phyloP scores from a whole-genome alignment of 2,888 invertebrate species.

The Aleiodes alternator region DNA sequence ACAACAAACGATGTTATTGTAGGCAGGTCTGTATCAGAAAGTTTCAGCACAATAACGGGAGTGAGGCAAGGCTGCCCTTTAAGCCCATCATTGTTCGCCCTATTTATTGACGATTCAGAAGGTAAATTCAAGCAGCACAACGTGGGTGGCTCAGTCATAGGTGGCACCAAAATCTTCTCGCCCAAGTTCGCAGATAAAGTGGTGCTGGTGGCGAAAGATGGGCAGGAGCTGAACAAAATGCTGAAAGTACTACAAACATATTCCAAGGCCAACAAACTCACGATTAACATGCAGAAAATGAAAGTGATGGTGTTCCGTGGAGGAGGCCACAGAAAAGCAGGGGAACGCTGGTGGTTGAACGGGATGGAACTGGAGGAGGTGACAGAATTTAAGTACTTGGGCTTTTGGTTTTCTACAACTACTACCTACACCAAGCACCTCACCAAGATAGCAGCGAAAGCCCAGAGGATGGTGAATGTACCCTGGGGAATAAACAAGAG shows the following conservation, averaged over 20 bases:
- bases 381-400: constrained; percentile 47
- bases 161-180: constrained; percentile 40
- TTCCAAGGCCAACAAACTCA: constrained; percentile 37
- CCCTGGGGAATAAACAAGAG: neutral
- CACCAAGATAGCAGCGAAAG: constrained; percentile 14
- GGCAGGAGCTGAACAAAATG: constrained; percentile 43
- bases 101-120: constrained; percentile 46
- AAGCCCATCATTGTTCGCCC: constrained; percentile 40
- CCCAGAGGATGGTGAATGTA: neutral
- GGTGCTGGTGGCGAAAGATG: constrained; percentile 43
- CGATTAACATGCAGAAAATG: constrained; percentile 40
- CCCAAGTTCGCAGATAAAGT: constrained; percentile 51
- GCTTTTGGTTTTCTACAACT: constrained; percentile 20
- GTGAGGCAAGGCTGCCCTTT: constrained; percentile 45
- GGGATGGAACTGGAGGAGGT: constrained; percentile 42
- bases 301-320: constrained; percentile 50
- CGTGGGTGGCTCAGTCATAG: constrained; percentile 42
- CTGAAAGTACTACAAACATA: constrained; percentile 40
- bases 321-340: constrained; percentile 36
- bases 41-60: constrained; percentile 36
- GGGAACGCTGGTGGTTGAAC: constrained; percentile 37
- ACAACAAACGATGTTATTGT: constrained; percentile 32
- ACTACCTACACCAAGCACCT: neutral
- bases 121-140: constrained; percentile 18
- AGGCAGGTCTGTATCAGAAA: neutral